Conservation (phyloP, 2,113 vertebrate genomes). For the Fregetta grallaria region DNA sequence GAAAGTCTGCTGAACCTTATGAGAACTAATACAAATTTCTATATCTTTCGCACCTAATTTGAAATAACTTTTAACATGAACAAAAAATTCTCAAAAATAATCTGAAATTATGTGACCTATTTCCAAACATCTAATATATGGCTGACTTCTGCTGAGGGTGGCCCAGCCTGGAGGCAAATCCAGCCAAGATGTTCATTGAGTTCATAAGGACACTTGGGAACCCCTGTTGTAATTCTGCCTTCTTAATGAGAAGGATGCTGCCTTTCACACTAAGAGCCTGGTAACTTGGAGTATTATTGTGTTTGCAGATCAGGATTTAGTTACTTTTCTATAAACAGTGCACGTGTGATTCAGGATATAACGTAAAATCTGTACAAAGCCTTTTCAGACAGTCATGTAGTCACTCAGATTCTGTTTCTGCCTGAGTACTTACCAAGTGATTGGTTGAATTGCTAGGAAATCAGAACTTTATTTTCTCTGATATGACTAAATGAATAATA, state of each 20-base stretch:
- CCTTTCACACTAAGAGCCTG: background rate
- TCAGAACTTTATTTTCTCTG: background rate
- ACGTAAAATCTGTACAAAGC: background rate
- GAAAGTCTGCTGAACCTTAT: background rate
- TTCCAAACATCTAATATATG: background rate
- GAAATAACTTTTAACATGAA: background rate
- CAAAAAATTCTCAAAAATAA: background rate
- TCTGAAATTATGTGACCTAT: background rate
- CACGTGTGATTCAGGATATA: background rate
- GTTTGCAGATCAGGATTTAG: background rate
- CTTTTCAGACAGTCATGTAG: background rate
- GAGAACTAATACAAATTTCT: background rate
- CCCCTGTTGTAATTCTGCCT: background rate
- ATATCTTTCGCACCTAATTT: background rate
- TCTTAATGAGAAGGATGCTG: background rate
- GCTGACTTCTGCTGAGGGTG: background rate
- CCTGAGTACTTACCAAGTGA: background rate
- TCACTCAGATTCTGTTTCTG: background rate
- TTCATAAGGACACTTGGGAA: background rate
- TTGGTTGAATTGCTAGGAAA: background rate
- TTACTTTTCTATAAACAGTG: background rate
- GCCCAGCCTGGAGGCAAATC: background rate
- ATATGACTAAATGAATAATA: background rate
- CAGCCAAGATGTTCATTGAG: background rate
- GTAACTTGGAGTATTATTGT: background rate